Percentiles rank a stretch among this genome's conserved stretches.
Evolutionary conservation across 2,888 invertebrate genomes (phyloP).

Genomic region (Cataglyphis cursor): DNA sequence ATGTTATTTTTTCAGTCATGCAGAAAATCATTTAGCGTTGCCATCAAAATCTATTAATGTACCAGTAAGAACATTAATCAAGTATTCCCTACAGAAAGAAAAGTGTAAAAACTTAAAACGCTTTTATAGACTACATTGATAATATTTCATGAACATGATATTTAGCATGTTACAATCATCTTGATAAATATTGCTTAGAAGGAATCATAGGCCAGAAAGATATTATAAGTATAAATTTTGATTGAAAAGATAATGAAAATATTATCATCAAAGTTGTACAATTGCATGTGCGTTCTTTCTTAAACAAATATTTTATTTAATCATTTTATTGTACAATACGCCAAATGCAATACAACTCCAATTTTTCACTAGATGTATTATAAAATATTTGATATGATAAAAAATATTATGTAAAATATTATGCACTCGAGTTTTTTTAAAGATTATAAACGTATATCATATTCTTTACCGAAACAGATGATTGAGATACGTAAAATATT

Average conservation of each 20-base stretch:
- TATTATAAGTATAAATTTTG: too few relatives aligned
- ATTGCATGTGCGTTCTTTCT: not conserved
- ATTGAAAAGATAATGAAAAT: not conserved
- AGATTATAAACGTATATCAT: not conserved
- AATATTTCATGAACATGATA: slow-evolving; percentile 18
- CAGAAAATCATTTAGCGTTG: not conserved
- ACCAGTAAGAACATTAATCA: slow-evolving; percentile 89
- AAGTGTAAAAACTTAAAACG: slow-evolving; percentile 90
- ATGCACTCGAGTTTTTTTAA: not conserved
- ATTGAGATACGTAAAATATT: not conserved
- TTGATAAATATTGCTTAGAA: not conserved
- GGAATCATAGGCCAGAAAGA: too few relatives aligned
- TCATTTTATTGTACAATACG: not conserved
- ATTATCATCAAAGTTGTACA: not conserved
- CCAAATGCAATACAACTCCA: not conserved
- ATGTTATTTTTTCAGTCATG: slow-evolving; percentile 10
- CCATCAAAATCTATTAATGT: slow-evolving; percentile 27
- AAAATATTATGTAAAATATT: not conserved
- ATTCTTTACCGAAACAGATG: not conserved
- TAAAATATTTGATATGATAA: not conserved
- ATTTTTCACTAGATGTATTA: not conserved
- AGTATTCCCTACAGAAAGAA: slow-evolving; percentile 91
- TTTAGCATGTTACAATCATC: not conserved
- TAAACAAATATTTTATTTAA: not conserved
- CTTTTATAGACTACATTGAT: slow-evolving; percentile 94